Percentiles rank a stretch among this genome's conserved stretches.
These are phyloP conservation scores for Sarcophaga caerulescens DNA, from an alignment of 2,888 invertebrate species.

Conservation along the genomic window DNA sequence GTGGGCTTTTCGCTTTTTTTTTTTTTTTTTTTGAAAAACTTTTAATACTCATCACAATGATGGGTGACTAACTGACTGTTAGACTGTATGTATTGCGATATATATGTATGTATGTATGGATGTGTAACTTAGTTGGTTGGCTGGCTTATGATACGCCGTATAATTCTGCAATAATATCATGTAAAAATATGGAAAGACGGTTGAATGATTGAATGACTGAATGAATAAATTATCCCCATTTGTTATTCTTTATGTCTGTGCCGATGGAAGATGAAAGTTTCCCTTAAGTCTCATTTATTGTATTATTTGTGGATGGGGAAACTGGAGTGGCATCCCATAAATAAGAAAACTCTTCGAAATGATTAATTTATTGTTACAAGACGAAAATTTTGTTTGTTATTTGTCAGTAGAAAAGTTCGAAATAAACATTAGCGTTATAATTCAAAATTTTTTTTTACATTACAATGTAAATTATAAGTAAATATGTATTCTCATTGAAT, in stretches of 20 bases:
- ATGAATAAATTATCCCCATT: constrained; percentile 65
- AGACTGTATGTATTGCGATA: background rate
- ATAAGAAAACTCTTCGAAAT: constrained; percentile 48
- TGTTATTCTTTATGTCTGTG: constrained; percentile 46
- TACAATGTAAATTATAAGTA: background rate
- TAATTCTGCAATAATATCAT: constrained; percentile 65
- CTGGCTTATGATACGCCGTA: constrained; percentile 64
- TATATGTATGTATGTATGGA: constrained; percentile 18
- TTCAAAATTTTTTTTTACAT: background rate
- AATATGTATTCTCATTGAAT: no score
- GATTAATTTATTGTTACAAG: constrained; percentile 53
- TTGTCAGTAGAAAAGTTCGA: constrained; percentile 29
- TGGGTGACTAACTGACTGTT: constrained; percentile 42
- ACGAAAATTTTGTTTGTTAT: constrained; percentile 42
- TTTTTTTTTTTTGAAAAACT: constrained; percentile 29
- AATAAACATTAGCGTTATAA: constrained; percentile 24
- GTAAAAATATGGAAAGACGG: constrained; percentile 57
- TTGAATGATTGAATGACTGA: constrained; percentile 64
- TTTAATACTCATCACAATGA: constrained; percentile 50
- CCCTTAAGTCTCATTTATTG: constrained; percentile 30
- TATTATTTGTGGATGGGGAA: constrained; percentile 4
- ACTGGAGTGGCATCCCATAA: constrained; percentile 37
- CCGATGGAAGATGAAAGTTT: constrained; percentile 49
- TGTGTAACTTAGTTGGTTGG: constrained; percentile 32
- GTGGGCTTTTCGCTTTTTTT: constrained; percentile 48